phyloP scores from a whole-genome alignment of 1,140 invertebrate genomes.

The Spodoptera frugiperda region DNA sequence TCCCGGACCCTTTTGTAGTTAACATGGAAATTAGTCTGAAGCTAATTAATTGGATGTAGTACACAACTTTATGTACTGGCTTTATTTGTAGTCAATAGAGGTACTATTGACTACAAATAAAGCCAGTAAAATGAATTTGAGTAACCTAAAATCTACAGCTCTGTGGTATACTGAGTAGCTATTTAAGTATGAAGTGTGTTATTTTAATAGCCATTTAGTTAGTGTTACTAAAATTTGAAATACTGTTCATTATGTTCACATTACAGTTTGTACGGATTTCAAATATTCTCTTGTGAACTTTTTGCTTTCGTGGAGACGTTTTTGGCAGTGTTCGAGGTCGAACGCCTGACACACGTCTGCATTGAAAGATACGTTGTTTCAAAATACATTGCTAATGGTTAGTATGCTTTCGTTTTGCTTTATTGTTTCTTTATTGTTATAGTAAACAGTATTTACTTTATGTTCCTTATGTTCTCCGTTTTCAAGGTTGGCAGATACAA shows the following conservation, averaged over 20 bases:
- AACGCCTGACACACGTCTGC: slow-evolving; percentile 75
- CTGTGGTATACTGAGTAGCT: not conserved
- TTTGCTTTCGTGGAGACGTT: slow-evolving; percentile 76
- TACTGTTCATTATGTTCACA: not conserved
- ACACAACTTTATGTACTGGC: no score
- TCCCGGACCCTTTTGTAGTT: not conserved
- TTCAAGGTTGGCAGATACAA: slow-evolving; percentile 70
- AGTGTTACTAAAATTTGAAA: no score
- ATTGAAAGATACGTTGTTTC: slow-evolving; percentile 78
- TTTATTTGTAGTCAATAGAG: no score
- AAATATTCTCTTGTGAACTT: slow-evolving; percentile 61
- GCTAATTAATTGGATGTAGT: not conserved
- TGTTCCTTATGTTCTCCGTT: slow-evolving; percentile 33
- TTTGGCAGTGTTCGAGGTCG: slow-evolving; percentile 74
- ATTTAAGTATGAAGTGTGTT: not conserved
- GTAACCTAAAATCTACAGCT: no score
- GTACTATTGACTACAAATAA: no score
- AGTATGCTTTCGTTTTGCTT: slow-evolving; percentile 38
- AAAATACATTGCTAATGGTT: slow-evolving; percentile 74
- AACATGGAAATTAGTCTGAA: not conserved
- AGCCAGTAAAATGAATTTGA: no score
- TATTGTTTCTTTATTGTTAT: slow-evolving; percentile 26
- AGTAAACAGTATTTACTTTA: slow-evolving; percentile 17
- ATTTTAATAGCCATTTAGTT: no score
- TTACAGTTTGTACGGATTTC: slow-evolving; percentile 60